These are phyloP conservation scores for Drosophila arawakana DNA, from an alignment of 1,140 invertebrate genomes.

Conservation along the genomic window DNA sequence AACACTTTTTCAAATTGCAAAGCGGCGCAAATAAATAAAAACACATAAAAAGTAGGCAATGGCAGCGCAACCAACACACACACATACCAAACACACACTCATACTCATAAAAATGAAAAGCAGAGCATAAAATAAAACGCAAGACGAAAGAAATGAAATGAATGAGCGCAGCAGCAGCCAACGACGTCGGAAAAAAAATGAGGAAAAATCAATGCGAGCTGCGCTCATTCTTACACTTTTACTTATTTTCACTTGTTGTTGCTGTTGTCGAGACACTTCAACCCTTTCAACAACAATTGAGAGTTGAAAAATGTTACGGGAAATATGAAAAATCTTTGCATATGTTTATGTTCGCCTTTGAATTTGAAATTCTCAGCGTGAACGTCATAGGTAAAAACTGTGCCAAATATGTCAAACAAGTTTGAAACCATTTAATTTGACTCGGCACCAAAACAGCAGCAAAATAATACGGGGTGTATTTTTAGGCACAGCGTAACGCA, in stretches of 20 bases:
- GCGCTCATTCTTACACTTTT: slow-evolving; percentile 55
- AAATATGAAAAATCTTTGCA: slow-evolving; percentile 78
- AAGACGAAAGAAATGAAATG: slow-evolving; percentile 70
- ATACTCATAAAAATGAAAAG: slow-evolving; percentile 64
- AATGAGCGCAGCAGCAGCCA: slow-evolving; percentile 67
- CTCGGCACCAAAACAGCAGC: slow-evolving; percentile 44
- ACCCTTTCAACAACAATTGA: slow-evolving; percentile 63
- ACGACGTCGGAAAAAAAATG: slow-evolving; percentile 39
- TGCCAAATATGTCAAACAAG: slow-evolving; percentile 80
- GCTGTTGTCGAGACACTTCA: slow-evolving; percentile 45
- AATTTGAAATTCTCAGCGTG: slow-evolving; percentile 30
- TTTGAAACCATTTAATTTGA: slow-evolving; percentile 78
- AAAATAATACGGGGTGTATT: slow-evolving; percentile 68
- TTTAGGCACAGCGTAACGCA: slow-evolving; percentile 58
- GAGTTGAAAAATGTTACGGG: slow-evolving; percentile 68
- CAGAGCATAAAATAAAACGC: slow-evolving; percentile 70
- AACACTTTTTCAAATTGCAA: slow-evolving; percentile 82
- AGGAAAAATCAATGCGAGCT: slow-evolving; percentile 69
- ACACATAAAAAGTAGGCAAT: slow-evolving; percentile 80
- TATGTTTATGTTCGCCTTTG: slow-evolving; percentile 36
- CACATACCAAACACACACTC: slow-evolving; percentile 23
- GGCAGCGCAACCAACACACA: slow-evolving; percentile 28
- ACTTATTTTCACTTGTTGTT: slow-evolving; percentile 45
- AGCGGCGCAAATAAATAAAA: slow-evolving; percentile 82
- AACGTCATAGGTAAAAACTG: slow-evolving; percentile 58